Percentiles rank a stretch among this genome's conserved stretches.
These are phyloP conservation scores for Xiphorhynchus elegans DNA, from an alignment of 2,113 vertebrate genomes.

Conservation along the genomic window DNA sequence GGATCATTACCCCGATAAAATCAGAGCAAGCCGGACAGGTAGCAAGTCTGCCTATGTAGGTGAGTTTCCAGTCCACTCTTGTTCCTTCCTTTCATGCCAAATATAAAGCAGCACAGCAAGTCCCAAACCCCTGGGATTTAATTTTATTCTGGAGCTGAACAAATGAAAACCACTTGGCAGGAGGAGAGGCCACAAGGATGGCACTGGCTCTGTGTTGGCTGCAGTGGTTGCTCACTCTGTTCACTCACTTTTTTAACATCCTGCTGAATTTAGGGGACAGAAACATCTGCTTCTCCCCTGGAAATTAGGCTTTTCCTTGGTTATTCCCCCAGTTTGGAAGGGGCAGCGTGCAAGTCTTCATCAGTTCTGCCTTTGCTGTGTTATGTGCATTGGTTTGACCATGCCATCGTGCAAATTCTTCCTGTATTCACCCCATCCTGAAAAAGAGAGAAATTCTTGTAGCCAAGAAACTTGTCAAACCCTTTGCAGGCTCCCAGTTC, in stretches of 20 bases:
- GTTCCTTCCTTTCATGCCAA: background rate
- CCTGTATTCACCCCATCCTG: background rate
- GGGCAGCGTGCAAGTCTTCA: background rate
- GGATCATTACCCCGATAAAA: background rate
- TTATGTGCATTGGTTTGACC: fast-evolving
- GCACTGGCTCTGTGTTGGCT: background rate
- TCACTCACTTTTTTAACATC: background rate
- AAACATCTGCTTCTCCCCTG: background rate
- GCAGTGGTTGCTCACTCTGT: background rate
- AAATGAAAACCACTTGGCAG: background rate
- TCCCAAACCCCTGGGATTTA: background rate
- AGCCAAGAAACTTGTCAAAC: background rate
- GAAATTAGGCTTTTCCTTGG: background rate
- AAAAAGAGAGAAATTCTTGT: background rate
- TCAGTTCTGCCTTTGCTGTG: background rate
- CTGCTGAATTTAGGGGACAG: background rate
- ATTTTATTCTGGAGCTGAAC: background rate
- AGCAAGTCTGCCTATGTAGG: conserved; percentile 32
- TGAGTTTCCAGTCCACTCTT: conserved; percentile 1
- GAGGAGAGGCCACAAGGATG: background rate
- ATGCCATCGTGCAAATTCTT: background rate
- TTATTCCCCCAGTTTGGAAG: background rate
- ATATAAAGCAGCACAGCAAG: background rate
- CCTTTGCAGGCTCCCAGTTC: background rate
- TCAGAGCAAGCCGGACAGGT: background rate